Base-by-base conservation (phyloP, 2,888 invertebrate species). In the Drosophila ustulata region DNA sequence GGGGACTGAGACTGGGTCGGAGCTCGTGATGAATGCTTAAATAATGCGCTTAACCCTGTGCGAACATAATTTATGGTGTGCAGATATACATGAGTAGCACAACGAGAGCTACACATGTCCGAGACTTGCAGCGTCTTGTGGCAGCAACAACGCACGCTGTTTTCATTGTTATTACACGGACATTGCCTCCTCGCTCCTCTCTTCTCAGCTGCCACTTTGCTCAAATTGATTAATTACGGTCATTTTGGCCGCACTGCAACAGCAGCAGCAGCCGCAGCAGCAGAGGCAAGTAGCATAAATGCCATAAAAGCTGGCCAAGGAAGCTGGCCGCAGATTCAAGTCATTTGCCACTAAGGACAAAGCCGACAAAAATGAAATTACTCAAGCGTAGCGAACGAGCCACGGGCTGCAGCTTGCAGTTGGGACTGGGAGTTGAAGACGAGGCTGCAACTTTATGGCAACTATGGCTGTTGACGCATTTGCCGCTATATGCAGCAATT, bases 1-100 rank as follows among this genome's bases (percentile, higher is more conserved):
- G 23, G 1, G 13, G 45, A 23, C n/a, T 3, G 9, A n/a, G 23
- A 57, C 55, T 55, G 62, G 56, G 57, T 58, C 66, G 71, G 71
- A 79, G 75, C 80, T 78, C 80, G 83, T 85, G 88, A 87, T 88
- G 87, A 89, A 89, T 89, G 83, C 85, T 79, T 85, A 85, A 88
- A 87, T 82, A 90, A 89, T 88, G 90, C 87, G 89, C 89, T 90
- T 84, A 90, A 88, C 88, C 82, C 90, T 88, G 90, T 83, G 90
- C 90, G 90, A 90, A 90, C 89, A 90, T 90, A 89, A 90, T 90
- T 90, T 90, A 90, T 90, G 88, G 88, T 89, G 89, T 90, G 90
- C 83, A 86, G 84, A 80, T 80, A 84, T 82, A 80, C 82, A 84
- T 78, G 80, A 78, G 86, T 79, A 65, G 50, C 63, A 69, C 55